Percentiles rank a stretch among this genome's conserved stretches.
Evolutionary conservation across 2,797 vertebrate species (phyloP).

Genomic region (Chaunax sp.): DNA sequence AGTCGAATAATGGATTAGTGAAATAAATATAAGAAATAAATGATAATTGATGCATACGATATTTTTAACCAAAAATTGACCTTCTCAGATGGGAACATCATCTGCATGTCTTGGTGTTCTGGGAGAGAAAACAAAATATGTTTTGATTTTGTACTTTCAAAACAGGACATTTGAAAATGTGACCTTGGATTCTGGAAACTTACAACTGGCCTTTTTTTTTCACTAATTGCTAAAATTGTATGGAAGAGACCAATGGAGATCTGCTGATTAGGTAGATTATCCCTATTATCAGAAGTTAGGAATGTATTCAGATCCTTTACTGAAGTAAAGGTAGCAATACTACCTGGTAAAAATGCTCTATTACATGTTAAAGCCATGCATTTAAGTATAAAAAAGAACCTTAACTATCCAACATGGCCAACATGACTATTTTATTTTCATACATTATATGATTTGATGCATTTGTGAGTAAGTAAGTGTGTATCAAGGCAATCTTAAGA

Average conservation of each 20-base stretch:
- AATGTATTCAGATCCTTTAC: neutral
- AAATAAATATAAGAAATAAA: neutral
- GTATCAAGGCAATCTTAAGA: too few species aligned
- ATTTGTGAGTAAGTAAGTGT: neutral
- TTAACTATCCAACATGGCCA: neutral
- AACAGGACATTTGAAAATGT: neutral
- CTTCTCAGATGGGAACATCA: neutral
- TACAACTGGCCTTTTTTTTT: neutral
- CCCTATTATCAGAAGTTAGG: neutral
- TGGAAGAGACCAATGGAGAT: neutral
- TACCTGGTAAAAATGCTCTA: neutral
- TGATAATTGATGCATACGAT: rapidly evolving
- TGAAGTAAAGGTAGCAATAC: neutral
- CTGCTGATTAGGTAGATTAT: neutral
- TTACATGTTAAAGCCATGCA: neutral
- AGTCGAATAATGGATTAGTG: neutral
- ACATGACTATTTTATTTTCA: neutral
- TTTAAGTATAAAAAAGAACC: neutral
- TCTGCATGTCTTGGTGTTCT: neutral
- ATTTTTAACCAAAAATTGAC: neutral
- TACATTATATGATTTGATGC: neutral
- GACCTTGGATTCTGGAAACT: neutral
- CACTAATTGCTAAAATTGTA: neutral
- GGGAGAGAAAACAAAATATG: neutral
- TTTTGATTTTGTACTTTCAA: neutral